These are phyloP conservation scores for Drosophila athabasca DNA, from an alignment of 1,140 invertebrate genomes.

Conservation along the genomic window DNA sequence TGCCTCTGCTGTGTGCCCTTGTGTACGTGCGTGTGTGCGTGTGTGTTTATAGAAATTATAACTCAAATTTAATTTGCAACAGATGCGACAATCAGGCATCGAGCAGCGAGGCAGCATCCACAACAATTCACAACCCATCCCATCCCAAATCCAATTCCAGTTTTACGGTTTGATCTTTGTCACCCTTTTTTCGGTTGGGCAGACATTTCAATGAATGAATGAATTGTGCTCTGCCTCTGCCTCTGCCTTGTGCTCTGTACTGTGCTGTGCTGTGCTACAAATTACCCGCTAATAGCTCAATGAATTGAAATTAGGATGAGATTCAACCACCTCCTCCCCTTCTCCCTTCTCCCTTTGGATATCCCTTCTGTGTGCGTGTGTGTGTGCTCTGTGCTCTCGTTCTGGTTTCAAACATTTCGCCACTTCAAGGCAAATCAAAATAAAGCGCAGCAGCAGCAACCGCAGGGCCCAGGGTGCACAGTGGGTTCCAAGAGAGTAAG, in stretches of 20 bases:
- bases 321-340: constrained; percentile 6
- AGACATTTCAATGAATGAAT: constrained; percentile 13
- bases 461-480: constrained; percentile 48
- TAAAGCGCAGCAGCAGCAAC: constrained; percentile 55
- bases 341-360: background rate
- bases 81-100: constrained; percentile 76
- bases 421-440: constrained; percentile 76
- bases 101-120: constrained; percentile 39
- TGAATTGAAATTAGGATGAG: constrained; percentile 71
- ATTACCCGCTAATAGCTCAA: constrained; percentile 82
- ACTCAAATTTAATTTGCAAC: constrained; percentile 83
- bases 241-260: too few species aligned
- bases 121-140: constrained; percentile 30
- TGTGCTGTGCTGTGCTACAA: constrained; percentile 64
- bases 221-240: background rate
- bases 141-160: constrained; percentile 29
- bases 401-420: constrained; percentile 66
- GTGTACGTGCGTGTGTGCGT: constrained; percentile 23
- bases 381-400: constrained; percentile 4
- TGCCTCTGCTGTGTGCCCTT: constrained; percentile 1
- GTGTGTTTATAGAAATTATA: constrained; percentile 81
- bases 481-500: constrained; percentile 41
- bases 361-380: constrained; percentile 11
- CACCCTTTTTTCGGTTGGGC: constrained; percentile 55
- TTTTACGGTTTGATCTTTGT: constrained; percentile 76